A percentile compares a stretch with the other conserved stretches of the same genome.
phyloP scores from a whole-genome alignment of 2,888 invertebrate genomes.

The Pterobdella sp. region DNA sequence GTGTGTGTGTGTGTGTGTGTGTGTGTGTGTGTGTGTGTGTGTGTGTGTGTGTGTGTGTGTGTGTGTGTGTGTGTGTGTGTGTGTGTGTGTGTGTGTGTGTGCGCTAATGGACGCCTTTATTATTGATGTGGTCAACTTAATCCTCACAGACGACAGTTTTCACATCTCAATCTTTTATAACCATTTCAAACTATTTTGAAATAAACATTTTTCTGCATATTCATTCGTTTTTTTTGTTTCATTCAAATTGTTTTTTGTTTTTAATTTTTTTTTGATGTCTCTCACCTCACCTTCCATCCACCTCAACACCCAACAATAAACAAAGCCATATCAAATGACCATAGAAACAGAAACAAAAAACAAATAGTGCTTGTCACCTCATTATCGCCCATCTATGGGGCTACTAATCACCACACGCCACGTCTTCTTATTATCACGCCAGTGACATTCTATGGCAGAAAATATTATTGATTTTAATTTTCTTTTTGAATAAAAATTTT shows the following conservation, averaged over 20 bases:
- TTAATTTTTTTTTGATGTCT: too few relatives aligned
- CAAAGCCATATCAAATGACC: too few relatives aligned
- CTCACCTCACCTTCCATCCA: too few relatives aligned
- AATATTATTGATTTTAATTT: too few relatives aligned
- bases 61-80: conserved; percentile 11
- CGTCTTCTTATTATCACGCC: too few relatives aligned
- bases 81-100: not conserved
- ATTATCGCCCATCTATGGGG: too few relatives aligned
- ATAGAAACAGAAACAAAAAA: too few relatives aligned
- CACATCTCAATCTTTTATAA: not conserved
- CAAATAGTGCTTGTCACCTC: too few relatives aligned
- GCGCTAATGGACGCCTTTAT: not conserved
- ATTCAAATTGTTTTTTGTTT: not conserved
- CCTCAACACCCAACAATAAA: too few relatives aligned
- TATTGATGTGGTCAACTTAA: not conserved
- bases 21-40: conserved; percentile 13
- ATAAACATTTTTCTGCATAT: not conserved
- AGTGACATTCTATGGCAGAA: too few relatives aligned
- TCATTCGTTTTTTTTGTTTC: not conserved
- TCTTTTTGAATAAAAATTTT: too few relatives aligned
- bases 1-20: conserved; percentile 13
- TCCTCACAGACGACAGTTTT: not conserved
- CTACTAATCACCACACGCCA: too few relatives aligned
- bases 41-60: conserved; percentile 15
- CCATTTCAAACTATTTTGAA: not conserved